These are phyloP conservation scores for Python bivittatus DNA, from an alignment of 2,113 vertebrate genomes.

Conservation along the genomic window DNA sequence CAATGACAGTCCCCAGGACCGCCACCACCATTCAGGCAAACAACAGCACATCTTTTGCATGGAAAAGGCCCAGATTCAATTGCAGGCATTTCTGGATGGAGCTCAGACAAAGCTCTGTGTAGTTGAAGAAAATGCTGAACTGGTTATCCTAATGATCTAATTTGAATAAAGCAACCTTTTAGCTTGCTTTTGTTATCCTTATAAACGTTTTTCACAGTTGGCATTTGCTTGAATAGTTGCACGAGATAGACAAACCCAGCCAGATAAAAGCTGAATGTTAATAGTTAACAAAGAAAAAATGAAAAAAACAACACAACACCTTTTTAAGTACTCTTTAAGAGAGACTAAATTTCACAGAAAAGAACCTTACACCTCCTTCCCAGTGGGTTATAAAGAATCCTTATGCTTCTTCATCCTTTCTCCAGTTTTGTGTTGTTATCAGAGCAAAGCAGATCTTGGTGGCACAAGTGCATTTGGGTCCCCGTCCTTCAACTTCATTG, in stretches of 20 bases:
- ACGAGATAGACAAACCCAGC: constrained; percentile 5
- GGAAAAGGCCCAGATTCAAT: background rate
- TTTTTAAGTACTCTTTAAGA: background rate
- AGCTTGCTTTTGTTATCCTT: background rate
- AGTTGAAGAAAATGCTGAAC: background rate
- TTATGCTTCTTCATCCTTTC: background rate
- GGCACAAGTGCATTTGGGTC: background rate
- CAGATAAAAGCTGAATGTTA: background rate
- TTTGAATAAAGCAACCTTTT: background rate
- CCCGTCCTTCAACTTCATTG: background rate
- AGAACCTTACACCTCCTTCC: background rate
- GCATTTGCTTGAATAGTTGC: background rate
- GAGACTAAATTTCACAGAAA: background rate
- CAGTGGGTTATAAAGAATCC: background rate
- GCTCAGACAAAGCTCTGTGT: background rate
- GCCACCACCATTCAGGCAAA: background rate
- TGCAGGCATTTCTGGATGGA: background rate
- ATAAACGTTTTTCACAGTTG: background rate
- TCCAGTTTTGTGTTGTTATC: background rate
- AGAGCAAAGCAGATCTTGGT: background rate
- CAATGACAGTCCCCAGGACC: background rate
- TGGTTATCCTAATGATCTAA: background rate
- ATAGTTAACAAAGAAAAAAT: background rate
- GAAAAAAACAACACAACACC: background rate
- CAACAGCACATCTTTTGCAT: background rate